Base-by-base conservation (phyloP, 1,140 invertebrate genomes). In the Drosophila novamexicana region DNA sequence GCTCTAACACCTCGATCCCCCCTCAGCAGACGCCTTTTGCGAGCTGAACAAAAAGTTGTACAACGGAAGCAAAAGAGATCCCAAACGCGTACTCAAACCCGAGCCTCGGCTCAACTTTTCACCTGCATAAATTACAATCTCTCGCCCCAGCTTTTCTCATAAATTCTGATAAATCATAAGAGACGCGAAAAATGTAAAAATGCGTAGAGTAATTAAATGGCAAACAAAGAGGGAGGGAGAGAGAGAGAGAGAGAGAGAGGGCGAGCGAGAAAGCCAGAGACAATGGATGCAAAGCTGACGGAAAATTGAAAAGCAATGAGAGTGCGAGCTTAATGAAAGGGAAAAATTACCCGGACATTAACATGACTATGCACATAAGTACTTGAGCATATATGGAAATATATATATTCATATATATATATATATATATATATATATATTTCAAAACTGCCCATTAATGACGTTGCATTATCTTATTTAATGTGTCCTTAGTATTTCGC, bases 111-210 rank as follows among this genome's bases (percentile, higher is more conserved):
- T 16, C 64, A 59, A 68, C 61, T 74, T 69, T 85, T 81, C 67
- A 61, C 61, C 64, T 81, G 79, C 83, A 83, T 83, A 82, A 86
- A 77, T 88, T 83, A 89, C 77, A 83, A 71, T 75, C 56, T 37
- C 22, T 36, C 34, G n/a, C 6, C 34, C 37, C 29, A 36, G 40
- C 40, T 39, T 10, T 42, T 44, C 70, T 53, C 76, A 84, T 77
- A 80, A 83, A 76, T 84, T 77, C 69, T 74, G 77, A 77, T 84
- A 75, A 84, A 81, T 85, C 77, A 84, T 75, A 59, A 71, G 53
- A 52, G 69, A 16, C 34, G 59, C 42, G n/a, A 32, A 63, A 80
- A 70, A 79, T 76, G 58, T 47, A 50, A 70, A 74, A 81, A 82
- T 84, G 77, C 77, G 74, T 70, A 62, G 50, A 77, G 63, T 83